Base-by-base conservation (phyloP, 1,140 invertebrate species). In the Neotoxoptera formosana region DNA sequence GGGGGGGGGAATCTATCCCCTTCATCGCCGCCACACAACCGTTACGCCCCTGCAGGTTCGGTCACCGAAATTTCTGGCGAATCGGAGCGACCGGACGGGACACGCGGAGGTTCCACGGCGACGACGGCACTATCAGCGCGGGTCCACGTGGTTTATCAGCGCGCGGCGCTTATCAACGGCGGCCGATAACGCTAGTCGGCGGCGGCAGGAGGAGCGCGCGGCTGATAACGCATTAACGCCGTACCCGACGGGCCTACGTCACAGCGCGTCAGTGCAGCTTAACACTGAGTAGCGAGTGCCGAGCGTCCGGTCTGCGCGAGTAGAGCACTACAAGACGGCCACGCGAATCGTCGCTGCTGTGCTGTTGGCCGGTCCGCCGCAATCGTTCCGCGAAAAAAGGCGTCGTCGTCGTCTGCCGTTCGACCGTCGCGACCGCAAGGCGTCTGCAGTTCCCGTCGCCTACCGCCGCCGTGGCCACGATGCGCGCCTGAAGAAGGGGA, bases 141-240 rank as follows among this genome's bases (percentile, higher is more conserved):
- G 76, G 21, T 83, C 36, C 41, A 86, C 84, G 84, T 86, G 84
- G 84, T 86, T 41, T 47, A 47, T 83, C 76, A 83, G 20, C 45
- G 84, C 8, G 25, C 25, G 8, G 41, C 41, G 84, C 45, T 8
- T 41, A 30, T 41, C 84, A 14, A 86, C 48, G 23, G 34, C 87
- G 30, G 17, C 21, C 45, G 81, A 84, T 84, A 84, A 83, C 86
- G 48, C n/a, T n/a, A n/a, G n/a, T n/a, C 21, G 45, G 84, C 84
- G 48, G 48, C 7, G 17, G 36, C 21, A 8, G 21, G 36, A n/a
- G n/a, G n/a, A 8, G 53, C 17, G 7, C n/a, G n/a, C n/a, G 6
- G 7, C 34, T 45, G 41, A 45, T 30, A 86, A 45, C 83, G 1
- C 4, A 23, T 30, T 30, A 86, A 45, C 83, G 1, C 4, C 9